Evolutionary conservation across 2,113 vertebrate species (phyloP).

Genomic region (Toxotes jaculatrix): DNA sequence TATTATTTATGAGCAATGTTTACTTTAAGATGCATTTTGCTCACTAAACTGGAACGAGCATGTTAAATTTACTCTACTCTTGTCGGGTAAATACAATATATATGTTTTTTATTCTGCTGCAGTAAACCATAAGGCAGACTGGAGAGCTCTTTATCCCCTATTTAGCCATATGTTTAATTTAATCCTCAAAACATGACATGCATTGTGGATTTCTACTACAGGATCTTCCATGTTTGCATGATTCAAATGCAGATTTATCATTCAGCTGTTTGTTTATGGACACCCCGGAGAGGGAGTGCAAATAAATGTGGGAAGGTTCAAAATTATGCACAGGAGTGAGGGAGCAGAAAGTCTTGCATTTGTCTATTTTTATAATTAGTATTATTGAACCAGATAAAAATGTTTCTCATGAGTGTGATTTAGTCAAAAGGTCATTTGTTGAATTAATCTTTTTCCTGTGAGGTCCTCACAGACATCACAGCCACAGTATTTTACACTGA

Average conservation of each 20-base stretch:
- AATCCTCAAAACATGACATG: slow-evolving; percentile 1
- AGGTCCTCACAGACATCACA: background rate
- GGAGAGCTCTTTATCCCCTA: background rate
- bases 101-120: background rate
- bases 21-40: slow-evolving; percentile 18
- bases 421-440: background rate
- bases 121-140: background rate
- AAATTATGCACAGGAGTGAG: background rate
- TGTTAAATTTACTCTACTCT: background rate
- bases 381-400: background rate
- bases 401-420: background rate
- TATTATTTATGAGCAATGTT: slow-evolving; percentile 49
- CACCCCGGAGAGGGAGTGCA: background rate
- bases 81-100: background rate
- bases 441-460: background rate
- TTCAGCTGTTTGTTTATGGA: slow-evolving; percentile 3
- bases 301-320: background rate
- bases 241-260: background rate
- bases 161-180: slow-evolving; percentile 15
- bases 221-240: background rate
- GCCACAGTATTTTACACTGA: background rate
- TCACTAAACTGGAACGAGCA: background rate
- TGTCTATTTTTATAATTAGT: background rate
- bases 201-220: background rate
- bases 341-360: background rate